Base-by-base conservation (phyloP, 1,140 invertebrate species). In the Forficula auricularia region DNA sequence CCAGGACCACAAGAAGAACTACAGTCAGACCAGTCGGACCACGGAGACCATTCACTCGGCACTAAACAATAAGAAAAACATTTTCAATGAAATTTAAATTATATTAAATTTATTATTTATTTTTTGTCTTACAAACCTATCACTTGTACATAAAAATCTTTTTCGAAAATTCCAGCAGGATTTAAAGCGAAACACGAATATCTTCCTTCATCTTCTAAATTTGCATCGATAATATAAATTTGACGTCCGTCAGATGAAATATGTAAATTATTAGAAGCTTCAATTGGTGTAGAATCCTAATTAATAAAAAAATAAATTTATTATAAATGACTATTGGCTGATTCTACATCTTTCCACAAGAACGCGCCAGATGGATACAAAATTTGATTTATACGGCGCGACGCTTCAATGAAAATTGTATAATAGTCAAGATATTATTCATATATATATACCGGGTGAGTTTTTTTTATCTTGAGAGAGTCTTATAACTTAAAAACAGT, bases 11-110 rank as follows among this genome's bases (percentile, higher is more conserved):
- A 71, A 1, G 61, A 60, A 4, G 55, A 58, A 44, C 63, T 66
- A 52, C 66, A 68, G 14, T 54, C 52, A 19, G 60, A 55, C 68
- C 69, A 70, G 1, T 54, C 18, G 0, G 64, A 61, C 73, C 73
- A 78, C 0, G 62, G 52, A 8, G 59, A 61, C 57, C 64, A 63
- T 49, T 66, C 63, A 2, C 58, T 63, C 0, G 62, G 61, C 6
- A 65, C 65, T 65, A 35, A 18, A 38, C 22, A 27, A 19, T 9
- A 39, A 30, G 10, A 16, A 44, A n/a, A 27, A 41, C 13, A 22
- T 42, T 18, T 40, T 40, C n/a, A 32, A 14, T 9, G 13, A 43
- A 15, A 15, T 15, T 34, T 38, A 12, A 3, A 14, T 18, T 14
- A 13, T 8, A 12, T 14, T 7, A n/a, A 35, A 44, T 16, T 38